A percentile compares a stretch with the other conserved stretches of the same genome.
phyloP scores from a whole-genome alignment of 2,113 vertebrate genomes.

The Boulengeromyrus knoepffleri region DNA sequence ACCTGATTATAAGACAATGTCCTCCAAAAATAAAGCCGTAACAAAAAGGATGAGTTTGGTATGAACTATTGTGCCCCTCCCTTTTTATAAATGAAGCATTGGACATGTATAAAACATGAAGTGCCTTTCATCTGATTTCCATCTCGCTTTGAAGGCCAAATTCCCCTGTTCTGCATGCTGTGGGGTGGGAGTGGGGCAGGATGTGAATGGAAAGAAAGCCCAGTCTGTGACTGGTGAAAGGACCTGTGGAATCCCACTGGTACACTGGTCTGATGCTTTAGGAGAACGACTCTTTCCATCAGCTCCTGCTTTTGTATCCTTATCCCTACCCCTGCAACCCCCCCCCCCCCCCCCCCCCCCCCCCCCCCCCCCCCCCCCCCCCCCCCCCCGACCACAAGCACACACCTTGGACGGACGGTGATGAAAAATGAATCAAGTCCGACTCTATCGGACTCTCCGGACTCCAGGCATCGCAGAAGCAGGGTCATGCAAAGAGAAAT shows the following conservation, averaged over 20 bases:
- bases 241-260: neutral
- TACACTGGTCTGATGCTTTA: neutral
- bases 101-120: constrained; percentile 18
- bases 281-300: neutral
- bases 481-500: neutral
- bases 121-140: constrained; percentile 11
- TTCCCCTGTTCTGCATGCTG: neutral
- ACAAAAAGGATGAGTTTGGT: neutral
- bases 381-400: neutral
- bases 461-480: neutral
- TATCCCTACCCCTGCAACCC: neutral
- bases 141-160: neutral
- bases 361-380: neutral
- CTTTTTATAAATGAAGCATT: neutral
- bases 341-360: too few relatives aligned
- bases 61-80: neutral
- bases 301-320: neutral
- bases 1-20: neutral
- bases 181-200: neutral
- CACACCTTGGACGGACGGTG: neutral
- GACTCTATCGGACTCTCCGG: neutral
- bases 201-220: neutral
- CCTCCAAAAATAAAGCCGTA: neutral
- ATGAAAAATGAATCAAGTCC: neutral
- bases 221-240: neutral